phyloP scores from a whole-genome alignment of 2,113 vertebrate species.

The Candoia aspera region DNA sequence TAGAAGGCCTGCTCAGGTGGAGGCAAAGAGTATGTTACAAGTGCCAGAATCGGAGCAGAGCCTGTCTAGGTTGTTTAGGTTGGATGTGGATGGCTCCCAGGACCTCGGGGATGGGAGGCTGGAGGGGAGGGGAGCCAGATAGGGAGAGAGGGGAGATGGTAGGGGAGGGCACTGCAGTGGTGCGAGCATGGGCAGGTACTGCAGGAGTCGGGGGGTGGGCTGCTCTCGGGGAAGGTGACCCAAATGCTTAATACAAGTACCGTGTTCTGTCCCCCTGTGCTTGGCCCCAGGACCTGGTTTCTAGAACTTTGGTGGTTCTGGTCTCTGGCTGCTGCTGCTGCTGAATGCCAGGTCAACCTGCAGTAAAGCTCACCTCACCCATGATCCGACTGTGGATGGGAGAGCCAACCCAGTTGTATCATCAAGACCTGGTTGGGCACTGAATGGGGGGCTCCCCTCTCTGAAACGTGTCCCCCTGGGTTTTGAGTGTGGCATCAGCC shows the following conservation, averaged over 20 bases:
- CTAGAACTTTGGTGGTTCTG: neutral
- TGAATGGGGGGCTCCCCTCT: neutral
- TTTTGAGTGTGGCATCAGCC: neutral
- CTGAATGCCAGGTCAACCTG: neutral
- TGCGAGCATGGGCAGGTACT: neutral
- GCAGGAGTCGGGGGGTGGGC: neutral
- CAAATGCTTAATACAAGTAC: neutral
- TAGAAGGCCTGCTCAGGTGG: neutral
- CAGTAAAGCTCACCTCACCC: neutral
- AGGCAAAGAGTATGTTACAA: neutral
- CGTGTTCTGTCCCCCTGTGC: neutral
- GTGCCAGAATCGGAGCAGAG: neutral
- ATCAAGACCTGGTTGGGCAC: neutral
- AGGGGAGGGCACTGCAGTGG: neutral
- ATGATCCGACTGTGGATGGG: neutral
- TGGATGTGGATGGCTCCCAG: neutral
- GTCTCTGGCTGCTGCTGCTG: neutral
- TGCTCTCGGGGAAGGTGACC: neutral
- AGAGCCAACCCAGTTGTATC: neutral
- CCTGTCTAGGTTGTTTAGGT: neutral
- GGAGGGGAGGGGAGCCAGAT: neutral
- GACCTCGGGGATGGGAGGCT: neutral
- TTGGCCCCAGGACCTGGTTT: neutral
- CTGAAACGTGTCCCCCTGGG: neutral
- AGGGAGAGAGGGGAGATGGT: neutral